Evolutionary conservation across 2,113 vertebrate species (phyloP), one percentile per base, ranked within the genome.

Genomic region (Lampris megalopsis): DNA sequence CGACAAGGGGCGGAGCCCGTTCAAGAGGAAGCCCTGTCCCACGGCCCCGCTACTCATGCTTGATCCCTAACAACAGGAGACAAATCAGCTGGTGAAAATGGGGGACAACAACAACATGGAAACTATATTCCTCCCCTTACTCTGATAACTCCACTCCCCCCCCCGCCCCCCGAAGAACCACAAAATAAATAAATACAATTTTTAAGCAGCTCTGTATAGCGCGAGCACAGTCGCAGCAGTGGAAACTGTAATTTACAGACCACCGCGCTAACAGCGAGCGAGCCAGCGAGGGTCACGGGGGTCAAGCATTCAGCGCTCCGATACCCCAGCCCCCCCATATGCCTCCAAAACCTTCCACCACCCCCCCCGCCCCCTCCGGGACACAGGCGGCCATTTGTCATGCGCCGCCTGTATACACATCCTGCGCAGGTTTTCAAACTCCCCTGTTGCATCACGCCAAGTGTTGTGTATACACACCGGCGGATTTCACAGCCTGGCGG

Each of bases 391-490:
- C 74, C 88, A 89, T 88, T 80, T 69, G 82, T 91, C 89, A 89
- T 68, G 68, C 9, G 10, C 68, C 66, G 85, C 73, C 24, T 85
- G 82, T 91, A 80, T 89, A 92, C 88, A 92, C 86, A 91, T 82
- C 72, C 85, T 82, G 78, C 58, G 43, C 58, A 68, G 82, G 83
- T 80, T 83, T 84, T 83, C 75, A 79, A 87, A 84, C 82, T 86
- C 69, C 35, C 8, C 74, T 24, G 24, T 82, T 76, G 86, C 81
- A 86, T 83, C 88, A 81, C 59, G 68, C 53, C 73, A 59, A 24
- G 52, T n/a, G 67, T 70, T 71, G 61, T 84, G 76, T 89, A 80
- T 83, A 88, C 84, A 89, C 83, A 91, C 89, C 83, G 86, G 86
- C 78, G 70, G 60, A 91, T 74, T 81, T 71, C 86, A 77, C 71